These are phyloP conservation scores for Drosophila ironensis DNA, from an alignment of 1,140 invertebrate genomes.

Conservation along the genomic window DNA sequence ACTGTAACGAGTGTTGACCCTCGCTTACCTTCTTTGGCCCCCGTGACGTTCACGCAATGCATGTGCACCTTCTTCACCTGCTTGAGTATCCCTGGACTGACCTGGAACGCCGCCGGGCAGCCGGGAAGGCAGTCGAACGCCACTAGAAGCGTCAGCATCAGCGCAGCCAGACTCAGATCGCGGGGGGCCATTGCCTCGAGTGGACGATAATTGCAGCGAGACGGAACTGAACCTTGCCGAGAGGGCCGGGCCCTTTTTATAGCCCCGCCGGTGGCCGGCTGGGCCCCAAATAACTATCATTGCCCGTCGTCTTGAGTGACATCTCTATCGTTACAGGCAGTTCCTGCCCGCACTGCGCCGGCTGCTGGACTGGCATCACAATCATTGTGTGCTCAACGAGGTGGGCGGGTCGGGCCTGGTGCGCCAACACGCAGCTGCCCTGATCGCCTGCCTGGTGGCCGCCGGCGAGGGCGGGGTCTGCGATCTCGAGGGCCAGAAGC, in stretches of 20 bases:
- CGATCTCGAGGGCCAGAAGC: slow-evolving; percentile 50
- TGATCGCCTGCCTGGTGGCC: slow-evolving; percentile 60
- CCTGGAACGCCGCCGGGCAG: slow-evolving; percentile 37
- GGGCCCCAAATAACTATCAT: slow-evolving; percentile 41
- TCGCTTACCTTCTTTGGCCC: slow-evolving; percentile 48
- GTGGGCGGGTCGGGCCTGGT: slow-evolving; percentile 66
- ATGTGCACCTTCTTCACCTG: slow-evolving; percentile 57
- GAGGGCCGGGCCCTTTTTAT: slow-evolving; percentile 32
- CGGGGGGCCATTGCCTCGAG: slow-evolving; percentile 30
- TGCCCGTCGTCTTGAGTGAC: slow-evolving; percentile 7
- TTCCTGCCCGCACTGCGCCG: slow-evolving; percentile 72
- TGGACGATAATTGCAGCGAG: not conserved
- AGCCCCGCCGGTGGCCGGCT: not conserved
- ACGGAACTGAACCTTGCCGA: slow-evolving; percentile 25
- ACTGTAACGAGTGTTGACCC: too few relatives aligned
- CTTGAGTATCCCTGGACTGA: slow-evolving; percentile 44
- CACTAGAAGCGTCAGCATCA: slow-evolving; percentile 19
- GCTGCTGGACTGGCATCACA: slow-evolving; percentile 78
- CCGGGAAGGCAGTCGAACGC: slow-evolving; percentile 7
- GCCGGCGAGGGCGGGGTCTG: slow-evolving; percentile 55
- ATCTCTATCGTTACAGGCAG: slow-evolving; percentile 47
- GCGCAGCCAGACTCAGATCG: slow-evolving; percentile 8
- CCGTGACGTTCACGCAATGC: slow-evolving; percentile 53
- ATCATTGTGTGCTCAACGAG: slow-evolving; percentile 67
- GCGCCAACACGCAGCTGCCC: slow-evolving; percentile 76